Evolutionary conservation across 92 coral and sea anemone species (phyloP).

Genomic region (Zoanthus solanderi): DNA sequence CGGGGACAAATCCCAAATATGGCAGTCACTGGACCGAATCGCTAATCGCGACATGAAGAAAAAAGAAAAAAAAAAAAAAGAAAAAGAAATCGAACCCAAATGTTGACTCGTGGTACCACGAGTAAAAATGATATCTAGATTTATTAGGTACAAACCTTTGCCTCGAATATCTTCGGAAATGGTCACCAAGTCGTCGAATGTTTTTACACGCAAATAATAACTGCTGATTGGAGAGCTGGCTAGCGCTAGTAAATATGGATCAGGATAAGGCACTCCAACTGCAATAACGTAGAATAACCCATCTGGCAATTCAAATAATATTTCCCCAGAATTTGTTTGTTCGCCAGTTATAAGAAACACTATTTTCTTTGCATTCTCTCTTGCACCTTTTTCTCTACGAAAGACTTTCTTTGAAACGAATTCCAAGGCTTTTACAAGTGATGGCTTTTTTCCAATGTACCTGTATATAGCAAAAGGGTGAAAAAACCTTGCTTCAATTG

Average conservation of each 20-base stretch:
- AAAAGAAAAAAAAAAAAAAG: no score
- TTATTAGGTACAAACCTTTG: neutral
- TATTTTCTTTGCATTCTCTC: conserved; percentile 33
- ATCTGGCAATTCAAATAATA: neutral
- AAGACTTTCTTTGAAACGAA: conserved; percentile 1
- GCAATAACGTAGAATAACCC: conserved; percentile 15
- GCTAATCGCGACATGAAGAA: no score
- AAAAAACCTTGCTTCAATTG: no score
- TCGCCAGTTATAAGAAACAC: conserved; percentile 33
- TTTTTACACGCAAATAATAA: neutral
- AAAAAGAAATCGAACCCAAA: no score
- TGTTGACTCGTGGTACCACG: no score
- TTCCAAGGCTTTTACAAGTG: conserved; percentile 21
- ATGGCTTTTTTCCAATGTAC: conserved; percentile 13
- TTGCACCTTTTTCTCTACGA: neutral
- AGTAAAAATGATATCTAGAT: neutral
- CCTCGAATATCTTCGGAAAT: neutral
- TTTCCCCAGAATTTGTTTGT: neutral
- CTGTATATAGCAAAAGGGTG: neutral
- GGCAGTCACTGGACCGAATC: no score
- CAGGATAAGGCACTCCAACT: neutral
- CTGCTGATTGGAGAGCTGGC: neutral
- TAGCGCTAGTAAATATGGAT: neutral
- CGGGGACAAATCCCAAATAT: no score
- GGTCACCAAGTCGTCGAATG: neutral